phyloP scores from a whole-genome alignment of 2,888 invertebrate species.

The Zhengitettix transpicula region DNA sequence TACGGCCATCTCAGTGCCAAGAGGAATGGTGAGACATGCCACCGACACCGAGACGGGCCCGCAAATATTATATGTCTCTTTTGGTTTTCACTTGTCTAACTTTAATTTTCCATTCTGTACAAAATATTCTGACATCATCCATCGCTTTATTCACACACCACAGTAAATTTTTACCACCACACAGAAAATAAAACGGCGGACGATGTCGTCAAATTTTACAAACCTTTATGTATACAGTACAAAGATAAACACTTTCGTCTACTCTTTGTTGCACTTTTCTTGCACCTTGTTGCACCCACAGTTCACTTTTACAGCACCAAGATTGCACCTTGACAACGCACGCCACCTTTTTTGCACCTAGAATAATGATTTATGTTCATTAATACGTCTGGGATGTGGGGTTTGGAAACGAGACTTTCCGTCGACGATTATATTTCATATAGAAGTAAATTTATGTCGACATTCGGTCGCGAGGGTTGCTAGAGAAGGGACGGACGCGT shows the following conservation, averaged over 20 bases:
- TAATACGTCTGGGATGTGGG: too few relatives aligned
- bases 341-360: neutral
- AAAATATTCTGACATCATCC: too few relatives aligned
- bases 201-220: neutral
- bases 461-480: too few relatives aligned
- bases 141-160: too few relatives aligned
- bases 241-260: neutral
- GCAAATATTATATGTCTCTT: too few relatives aligned
- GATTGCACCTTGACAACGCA: neutral
- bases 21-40: constrained; percentile 44
- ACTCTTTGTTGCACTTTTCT: neutral
- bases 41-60: neutral
- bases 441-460: too few relatives aligned
- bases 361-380: neutral
- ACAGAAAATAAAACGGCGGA: neutral
- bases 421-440: too few relatives aligned
- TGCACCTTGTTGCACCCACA: neutral
- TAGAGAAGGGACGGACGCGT: too few relatives aligned
- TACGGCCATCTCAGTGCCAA: constrained; percentile 61
- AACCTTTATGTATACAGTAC: neutral
- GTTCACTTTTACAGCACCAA: neutral
- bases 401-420: too few relatives aligned
- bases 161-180: too few relatives aligned
- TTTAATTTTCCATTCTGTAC: too few relatives aligned
- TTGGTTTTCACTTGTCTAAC: too few relatives aligned